Base-by-base conservation (phyloP, 2,888 invertebrate genomes). In the Volucella inflata region DNA sequence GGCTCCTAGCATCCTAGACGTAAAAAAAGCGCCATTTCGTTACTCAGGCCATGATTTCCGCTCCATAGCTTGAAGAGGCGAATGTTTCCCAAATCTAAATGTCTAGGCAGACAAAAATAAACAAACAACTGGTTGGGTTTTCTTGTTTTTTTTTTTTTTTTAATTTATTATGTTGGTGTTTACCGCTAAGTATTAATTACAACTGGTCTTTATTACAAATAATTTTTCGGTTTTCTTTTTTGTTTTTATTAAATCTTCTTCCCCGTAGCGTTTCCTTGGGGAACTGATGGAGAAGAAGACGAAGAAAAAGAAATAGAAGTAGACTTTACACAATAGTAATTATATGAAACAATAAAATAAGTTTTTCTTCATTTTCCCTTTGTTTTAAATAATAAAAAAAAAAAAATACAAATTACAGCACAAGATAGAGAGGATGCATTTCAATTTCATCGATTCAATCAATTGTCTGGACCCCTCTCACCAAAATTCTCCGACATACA, bases 131-230 rank as follows among this genome's bases (percentile, higher is more conserved):
- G 14, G 1, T 30, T 14, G 30, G 40, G 12, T 46, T 14, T 10
- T 2, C 30, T 16, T 2, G 42, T 57, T 42, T 46, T 82, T 21
- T 51, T 17, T 78, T 68, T 83, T 57, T 75, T 59, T 84, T 84
- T 65, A 75, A 68, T 68, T 67, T 68, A 62, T 68, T 83, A 83
- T 74, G 44, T 76, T 70, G 68, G 53, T 60, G 55, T 71, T 84
- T 75, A 84, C 80, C 65, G 84, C 84, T 84, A 84, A 84, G 80
- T 71, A 76, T 84, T 78, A 75, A 67, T 71, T 67, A 84, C 80
- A 80, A 72, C 74, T 60, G 68, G 59, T 44, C 53, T 68, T 81
- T 79, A 79, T 79, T 84, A 84, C 75, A 84, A 84, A 84, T 80
- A 70, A 53, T 84, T 75, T 30, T 65, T 82, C 68, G 55, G 70